Percentiles rank a stretch among this genome's conserved stretches.
Conservation (phyloP, 2,888 invertebrate species). For the Xylota sylvarum region DNA sequence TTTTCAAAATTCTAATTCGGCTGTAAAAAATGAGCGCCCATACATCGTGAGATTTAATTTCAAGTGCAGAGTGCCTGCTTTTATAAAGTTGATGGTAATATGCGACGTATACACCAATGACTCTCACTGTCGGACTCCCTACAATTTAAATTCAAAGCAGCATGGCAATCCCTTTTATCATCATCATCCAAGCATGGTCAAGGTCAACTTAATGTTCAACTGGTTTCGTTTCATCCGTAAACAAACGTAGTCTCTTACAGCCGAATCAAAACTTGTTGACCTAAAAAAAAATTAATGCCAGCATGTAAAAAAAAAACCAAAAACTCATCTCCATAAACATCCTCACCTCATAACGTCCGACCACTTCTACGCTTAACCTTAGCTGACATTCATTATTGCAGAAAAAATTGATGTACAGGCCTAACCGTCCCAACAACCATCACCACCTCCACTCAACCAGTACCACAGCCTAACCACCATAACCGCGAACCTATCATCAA, state of each 20-base stretch:
- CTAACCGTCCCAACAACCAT: slow-evolving; percentile 23
- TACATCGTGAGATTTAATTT: not conserved
- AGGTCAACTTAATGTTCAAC: slow-evolving; percentile 21
- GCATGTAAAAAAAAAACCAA: not conserved
- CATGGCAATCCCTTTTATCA: not conserved
- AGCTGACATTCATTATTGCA: slow-evolving; percentile 42
- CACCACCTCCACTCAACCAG: slow-evolving; percentile 1
- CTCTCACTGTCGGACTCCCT: too few relatives aligned
- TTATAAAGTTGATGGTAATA: too few relatives aligned
- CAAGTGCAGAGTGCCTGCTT: not conserved
- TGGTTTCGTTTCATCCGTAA: not conserved
- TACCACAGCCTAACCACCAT: slow-evolving; percentile 30
- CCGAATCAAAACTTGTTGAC: slow-evolving; percentile 35
- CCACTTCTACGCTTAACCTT: not conserved
- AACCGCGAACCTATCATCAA: slow-evolving; percentile 69
- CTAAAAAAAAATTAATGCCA: slow-evolving; percentile 16
- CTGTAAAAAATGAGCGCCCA: not conserved
- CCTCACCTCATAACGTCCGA: not conserved
- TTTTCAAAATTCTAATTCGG: too few relatives aligned
- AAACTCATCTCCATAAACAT: slow-evolving; percentile 10
- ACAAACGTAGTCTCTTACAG: not conserved
- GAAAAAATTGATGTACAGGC: slow-evolving; percentile 6
- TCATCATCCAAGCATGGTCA: slow-evolving; percentile 18
- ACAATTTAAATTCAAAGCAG: too few relatives aligned
- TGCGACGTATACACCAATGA: too few relatives aligned